Evolutionary conservation across 1,140 invertebrate species (phyloP), one percentile per base, ranked within the genome.

Genomic region (Calephelis virginiensis): DNA sequence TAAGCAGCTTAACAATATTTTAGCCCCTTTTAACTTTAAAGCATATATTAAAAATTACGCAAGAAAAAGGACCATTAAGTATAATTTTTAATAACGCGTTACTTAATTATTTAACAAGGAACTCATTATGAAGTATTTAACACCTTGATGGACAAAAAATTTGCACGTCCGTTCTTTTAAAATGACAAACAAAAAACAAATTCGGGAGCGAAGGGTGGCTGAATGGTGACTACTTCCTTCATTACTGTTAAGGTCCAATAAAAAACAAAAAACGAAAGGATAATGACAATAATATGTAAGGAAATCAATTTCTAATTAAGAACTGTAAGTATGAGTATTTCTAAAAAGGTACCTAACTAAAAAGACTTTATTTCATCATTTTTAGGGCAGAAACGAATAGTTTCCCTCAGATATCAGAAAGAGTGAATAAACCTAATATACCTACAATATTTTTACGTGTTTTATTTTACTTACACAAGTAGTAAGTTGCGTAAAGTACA

Each of bases 21-120:
- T 17, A 6, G 17, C 14, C 53, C 53, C 53, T 56, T 12, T 56
- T 28, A 56, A 56, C 50, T 17, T 56, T 11, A 56, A 74, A 75
- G 66, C 64, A 43, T 69, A 64, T 64, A 81, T 85, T 85, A 78
- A 73, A 82, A 80, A 83, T 72, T 76, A 80, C 37, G 37, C 53
- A 76, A 79, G 77, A 75, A 74, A 81, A 72, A 68, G 70, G 77
- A 59, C 60, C 71, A 69, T 76, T 66, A 71, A 67, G 67, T 72
- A 71, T 86, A 89, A 86, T 89, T 87, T 87, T 86, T 89, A 89
- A 89, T 89, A 76, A 82, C 66, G 67, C 46, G 66, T 62, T 67
- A 62, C 50, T 61, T 74, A 83, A 85, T 88, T 75, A 80, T 72
- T 73, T 74, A 78, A 82, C 78, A 69, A 67, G 46, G 60, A 40